Conservation (phyloP, 2,113 vertebrate species). For the Cricetomys ansorgei region DNA sequence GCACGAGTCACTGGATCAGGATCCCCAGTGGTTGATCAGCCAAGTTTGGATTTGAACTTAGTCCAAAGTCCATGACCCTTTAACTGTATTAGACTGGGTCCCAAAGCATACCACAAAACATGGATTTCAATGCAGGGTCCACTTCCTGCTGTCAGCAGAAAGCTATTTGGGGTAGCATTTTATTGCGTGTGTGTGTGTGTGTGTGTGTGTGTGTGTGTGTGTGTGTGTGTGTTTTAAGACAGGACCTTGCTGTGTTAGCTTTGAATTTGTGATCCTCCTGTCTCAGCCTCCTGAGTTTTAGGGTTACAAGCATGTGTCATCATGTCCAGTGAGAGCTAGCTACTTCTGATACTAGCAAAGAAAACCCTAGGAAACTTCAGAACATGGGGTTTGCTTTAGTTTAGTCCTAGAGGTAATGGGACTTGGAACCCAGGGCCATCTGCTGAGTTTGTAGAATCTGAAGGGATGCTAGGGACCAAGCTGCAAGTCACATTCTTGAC, state of each 20-base stretch:
- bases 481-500: neutral
- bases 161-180: slow-evolving; percentile 5
- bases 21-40: neutral
- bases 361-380: neutral
- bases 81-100: neutral
- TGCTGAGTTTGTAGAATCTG: neutral
- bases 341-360: slow-evolving; percentile 20
- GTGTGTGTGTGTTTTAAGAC: neutral
- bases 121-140: neutral
- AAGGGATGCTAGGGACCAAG: neutral
- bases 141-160: neutral
- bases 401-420: neutral
- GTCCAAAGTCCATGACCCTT: slow-evolving; percentile 19
- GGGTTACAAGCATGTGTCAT: neutral
- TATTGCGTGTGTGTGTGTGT: too few relatives aligned
- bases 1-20: neutral
- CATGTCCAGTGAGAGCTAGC: neutral
- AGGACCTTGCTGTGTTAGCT: neutral
- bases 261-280: neutral
- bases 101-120: neutral
- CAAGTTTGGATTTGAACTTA: slow-evolving; percentile 17
- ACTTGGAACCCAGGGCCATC: neutral
- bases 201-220: too few relatives aligned
- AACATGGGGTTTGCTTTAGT: neutral
- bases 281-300: neutral